These are phyloP conservation scores for Leuciscus waleckii DNA, from an alignment of 2,797 vertebrate genomes.

Conservation along the genomic window DNA sequence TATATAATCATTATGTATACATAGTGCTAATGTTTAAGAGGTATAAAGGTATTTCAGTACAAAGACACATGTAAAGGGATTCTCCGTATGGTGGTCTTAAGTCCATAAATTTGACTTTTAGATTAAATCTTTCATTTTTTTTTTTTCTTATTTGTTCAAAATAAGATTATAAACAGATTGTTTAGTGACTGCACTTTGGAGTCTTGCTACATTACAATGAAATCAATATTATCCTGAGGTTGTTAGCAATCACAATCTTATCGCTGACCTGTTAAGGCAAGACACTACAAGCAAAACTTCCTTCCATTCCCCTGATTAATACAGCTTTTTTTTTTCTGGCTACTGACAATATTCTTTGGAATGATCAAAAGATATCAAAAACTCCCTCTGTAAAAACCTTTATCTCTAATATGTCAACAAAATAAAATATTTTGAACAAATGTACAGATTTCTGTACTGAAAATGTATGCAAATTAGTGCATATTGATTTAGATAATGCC, in stretches of 20 bases:
- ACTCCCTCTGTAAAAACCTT: not conserved
- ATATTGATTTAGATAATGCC: not conserved
- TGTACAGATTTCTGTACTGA: too few species aligned
- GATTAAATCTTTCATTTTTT: not conserved
- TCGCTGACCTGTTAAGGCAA: slow-evolving; percentile 38
- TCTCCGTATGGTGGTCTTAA: slow-evolving; percentile 35
- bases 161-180: slow-evolving; percentile 55
- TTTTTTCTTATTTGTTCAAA: slow-evolving; percentile 62
- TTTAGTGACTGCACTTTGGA: slow-evolving; percentile 58
- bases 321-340: not conserved
- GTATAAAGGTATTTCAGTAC: slow-evolving; percentile 38
- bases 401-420: not conserved
- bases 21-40: slow-evolving; percentile 44
- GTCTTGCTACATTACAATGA: slow-evolving; percentile 78
- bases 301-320: too few species aligned
- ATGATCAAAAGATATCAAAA: not conserved
- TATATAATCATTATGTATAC: slow-evolving; percentile 12
- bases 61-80: slow-evolving; percentile 33
- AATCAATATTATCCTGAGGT: slow-evolving; percentile 81
- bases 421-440: not conserved
- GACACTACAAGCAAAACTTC: slow-evolving; percentile 14
- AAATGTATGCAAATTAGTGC: not conserved
- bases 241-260: slow-evolving; percentile 69
- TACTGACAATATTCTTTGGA: not conserved
- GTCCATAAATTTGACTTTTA: not conserved